Evolutionary conservation across 2,797 vertebrate genomes (phyloP).

Genomic region (Hippopotamyrus pictus): DNA sequence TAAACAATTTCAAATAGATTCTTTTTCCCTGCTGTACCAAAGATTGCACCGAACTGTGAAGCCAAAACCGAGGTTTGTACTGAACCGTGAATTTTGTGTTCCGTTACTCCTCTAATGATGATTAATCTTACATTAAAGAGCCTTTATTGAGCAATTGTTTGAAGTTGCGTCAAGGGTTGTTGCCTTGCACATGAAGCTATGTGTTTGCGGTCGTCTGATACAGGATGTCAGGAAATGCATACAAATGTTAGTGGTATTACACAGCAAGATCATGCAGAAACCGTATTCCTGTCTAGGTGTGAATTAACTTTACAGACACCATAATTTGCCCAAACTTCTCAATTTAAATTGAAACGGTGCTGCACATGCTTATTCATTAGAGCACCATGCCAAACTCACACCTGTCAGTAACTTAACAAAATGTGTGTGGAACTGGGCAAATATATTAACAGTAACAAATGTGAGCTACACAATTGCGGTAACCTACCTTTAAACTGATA

Average conservation of each 20-base stretch:
- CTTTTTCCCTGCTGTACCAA: not conserved
- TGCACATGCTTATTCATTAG: not conserved
- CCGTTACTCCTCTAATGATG: not conserved
- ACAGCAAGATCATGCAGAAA: not conserved
- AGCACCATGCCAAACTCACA: not conserved
- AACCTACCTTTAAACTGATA: not conserved
- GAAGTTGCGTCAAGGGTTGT: not conserved
- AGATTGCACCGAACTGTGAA: not conserved
- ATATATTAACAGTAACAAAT: not conserved
- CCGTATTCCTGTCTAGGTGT: not conserved
- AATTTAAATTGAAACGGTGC: not conserved
- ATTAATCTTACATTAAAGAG: not conserved
- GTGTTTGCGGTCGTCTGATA: not conserved
- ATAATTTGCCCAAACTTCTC: not conserved
- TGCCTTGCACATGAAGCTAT: not conserved
- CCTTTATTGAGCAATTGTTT: not conserved
- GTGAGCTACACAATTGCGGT: not conserved
- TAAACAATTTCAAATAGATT: not conserved
- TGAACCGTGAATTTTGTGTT: not conserved
- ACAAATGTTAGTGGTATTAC: not conserved
- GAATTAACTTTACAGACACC: not conserved
- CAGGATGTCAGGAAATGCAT: not conserved
- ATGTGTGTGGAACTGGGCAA: not conserved
- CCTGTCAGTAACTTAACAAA: not conserved
- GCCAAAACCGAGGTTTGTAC: not conserved